Base-by-base conservation (phyloP, 2,888 invertebrate species). In the Protodeltote pygarga region DNA sequence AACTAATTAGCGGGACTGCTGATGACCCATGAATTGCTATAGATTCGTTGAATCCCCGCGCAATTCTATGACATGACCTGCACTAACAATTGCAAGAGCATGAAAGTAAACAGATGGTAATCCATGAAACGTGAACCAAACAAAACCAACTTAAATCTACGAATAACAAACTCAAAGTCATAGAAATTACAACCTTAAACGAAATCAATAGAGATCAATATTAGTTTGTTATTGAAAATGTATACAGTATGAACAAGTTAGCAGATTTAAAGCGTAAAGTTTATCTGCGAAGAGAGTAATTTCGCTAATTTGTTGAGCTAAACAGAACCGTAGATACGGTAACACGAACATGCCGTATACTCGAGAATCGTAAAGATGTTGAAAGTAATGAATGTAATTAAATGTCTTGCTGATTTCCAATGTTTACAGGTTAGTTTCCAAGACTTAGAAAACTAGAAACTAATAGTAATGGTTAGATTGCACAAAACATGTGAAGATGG, bases 261-360 rank as follows among this genome's bases (percentile, higher is more conserved):
- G 47, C 49, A 39, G 21, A 46, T 54, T 33, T 52, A 49, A 57
- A 65, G 55, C 55, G 59, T 66, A 67, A 63, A 66, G 62, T 71
- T 59, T 64, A 68, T 59, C 59, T 52, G 39, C 15, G 54, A 55
- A 61, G 64, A 66, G 51, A 61, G 63, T 63, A 66, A 73, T 75
- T 72, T 65, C 53, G 53, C 71, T 71, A 72, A 73, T 77, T 77
- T 75, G 67, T 75, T 67, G 54, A 52, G 48, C 64, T 65, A 65
- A 59, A 60, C 48, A 62, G 63, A 48, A 55, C 33, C 35, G 40
- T 39, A 39, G 57, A 54, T 40, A 59, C 51, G 32, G 54, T 55
- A 45, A 54, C 55, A 64, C 40, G 42, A 49, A 53, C 42, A 49
- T 47, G 29, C 17, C 37, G 65, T 47, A 40, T 47, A 34, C 37